These are phyloP conservation scores for Brevimyrus niger DNA, from an alignment of 2,113 vertebrate genomes.

Conservation along the genomic window DNA sequence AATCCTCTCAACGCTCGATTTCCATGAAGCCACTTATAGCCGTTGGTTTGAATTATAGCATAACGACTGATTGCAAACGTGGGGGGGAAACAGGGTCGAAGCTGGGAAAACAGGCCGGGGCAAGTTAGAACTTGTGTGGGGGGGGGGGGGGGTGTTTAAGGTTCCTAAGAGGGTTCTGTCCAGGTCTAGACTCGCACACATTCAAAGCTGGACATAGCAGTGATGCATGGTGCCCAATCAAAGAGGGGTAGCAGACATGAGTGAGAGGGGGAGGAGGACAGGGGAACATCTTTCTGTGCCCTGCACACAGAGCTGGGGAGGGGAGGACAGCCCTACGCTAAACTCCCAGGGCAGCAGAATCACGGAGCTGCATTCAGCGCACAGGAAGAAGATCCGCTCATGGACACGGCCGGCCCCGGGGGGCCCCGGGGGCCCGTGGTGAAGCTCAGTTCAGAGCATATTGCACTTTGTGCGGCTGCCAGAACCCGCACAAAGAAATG, in stretches of 20 bases:
- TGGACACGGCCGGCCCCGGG: neutral
- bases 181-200: neutral
- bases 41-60: neutral
- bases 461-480: neutral
- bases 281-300: neutral
- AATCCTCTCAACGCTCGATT: neutral
- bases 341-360: neutral
- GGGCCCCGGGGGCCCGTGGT: neutral
- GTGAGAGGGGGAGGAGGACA: neutral
- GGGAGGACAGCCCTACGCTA: neutral
- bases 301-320: neutral
- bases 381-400: neutral
- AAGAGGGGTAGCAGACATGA: neutral
- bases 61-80: neutral
- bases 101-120: neutral
- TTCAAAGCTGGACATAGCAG: neutral
- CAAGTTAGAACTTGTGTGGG: neutral
- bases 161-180: neutral
- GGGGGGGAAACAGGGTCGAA: neutral
- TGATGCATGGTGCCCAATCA: neutral
- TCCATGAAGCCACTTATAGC: conserved; percentile 12
- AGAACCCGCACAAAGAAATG: conserved; percentile 5
- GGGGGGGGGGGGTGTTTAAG: neutral
- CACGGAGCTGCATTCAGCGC: neutral
- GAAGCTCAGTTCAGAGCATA: neutral